Percentiles rank a stretch among this genome's conserved stretches.
phyloP scores from a whole-genome alignment of 1,140 invertebrate species.

The Caerostris darwini region DNA sequence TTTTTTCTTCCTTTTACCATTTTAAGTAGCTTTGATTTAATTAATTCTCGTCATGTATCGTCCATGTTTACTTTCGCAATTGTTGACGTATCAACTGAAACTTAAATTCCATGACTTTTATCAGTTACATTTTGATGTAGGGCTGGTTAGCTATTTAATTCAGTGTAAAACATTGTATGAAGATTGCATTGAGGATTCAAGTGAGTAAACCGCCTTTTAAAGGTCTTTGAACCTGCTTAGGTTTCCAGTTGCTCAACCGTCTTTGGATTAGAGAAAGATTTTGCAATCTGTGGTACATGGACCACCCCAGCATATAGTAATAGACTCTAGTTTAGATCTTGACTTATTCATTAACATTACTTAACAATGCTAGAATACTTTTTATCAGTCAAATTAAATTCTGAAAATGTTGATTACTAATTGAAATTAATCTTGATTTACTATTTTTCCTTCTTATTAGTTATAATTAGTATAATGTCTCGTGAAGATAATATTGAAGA shows the following conservation, averaged over 20 bases:
- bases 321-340: no score
- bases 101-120: background rate
- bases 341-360: no score
- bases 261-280: background rate
- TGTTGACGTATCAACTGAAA: background rate
- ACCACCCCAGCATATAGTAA: background rate
- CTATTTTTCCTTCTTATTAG: no score
- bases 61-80: background rate
- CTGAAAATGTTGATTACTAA: no score
- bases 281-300: background rate
- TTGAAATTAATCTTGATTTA: no score
- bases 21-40: background rate
- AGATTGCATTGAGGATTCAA: background rate
- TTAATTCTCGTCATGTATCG: background rate
- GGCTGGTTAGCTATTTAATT: background rate
- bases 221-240: background rate
- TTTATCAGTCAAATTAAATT: no score
- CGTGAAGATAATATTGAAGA: no score
- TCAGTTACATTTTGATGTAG: background rate
- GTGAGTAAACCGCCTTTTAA: background rate
- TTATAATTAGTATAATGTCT: no score
- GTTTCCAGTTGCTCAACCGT: background rate
- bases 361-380: no score
- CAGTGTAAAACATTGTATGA: background rate
- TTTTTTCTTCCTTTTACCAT: background rate